Evolutionary conservation across 1,140 invertebrate species (phyloP).

Genomic region (Drosophila chauvacae): DNA sequence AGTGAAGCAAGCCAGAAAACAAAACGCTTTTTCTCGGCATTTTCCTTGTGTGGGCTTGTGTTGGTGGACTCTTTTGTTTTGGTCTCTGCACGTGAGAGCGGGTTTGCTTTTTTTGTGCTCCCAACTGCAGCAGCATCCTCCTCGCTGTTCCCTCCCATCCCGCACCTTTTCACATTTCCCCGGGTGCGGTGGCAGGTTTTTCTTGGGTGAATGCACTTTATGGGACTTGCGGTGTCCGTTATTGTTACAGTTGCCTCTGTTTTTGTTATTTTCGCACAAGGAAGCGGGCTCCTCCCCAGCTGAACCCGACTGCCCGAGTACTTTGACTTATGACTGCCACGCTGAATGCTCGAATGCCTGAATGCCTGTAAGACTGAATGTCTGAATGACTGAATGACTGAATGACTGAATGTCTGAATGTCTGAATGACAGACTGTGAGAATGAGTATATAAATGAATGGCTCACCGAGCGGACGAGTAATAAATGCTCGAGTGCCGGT

Average conservation of each 20-base stretch:
- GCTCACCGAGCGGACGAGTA: background rate
- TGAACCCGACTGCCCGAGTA: constrained; percentile 38
- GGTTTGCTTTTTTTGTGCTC: constrained; percentile 15
- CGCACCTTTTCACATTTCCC: constrained; percentile 17
- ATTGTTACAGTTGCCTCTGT: constrained; percentile 46
- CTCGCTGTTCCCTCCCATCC: background rate
- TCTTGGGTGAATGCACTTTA: constrained; percentile 74
- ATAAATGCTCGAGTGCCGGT: constrained; percentile 8
- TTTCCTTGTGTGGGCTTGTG: constrained; percentile 20
- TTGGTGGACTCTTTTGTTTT: constrained; percentile 59
- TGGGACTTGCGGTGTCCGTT: constrained; percentile 54
- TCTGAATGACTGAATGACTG: constrained; percentile 1
- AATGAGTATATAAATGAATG: background rate
- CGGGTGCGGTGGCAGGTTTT: constrained; percentile 36
- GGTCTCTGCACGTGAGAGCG: constrained; percentile 67
- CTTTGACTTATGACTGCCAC: constrained; percentile 44
- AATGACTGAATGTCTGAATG: constrained; percentile 1
- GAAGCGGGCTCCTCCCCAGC: constrained; percentile 21
- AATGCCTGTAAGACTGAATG: constrained; percentile 3
- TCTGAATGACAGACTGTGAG: constrained; percentile 2
- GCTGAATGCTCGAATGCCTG: constrained; percentile 13
- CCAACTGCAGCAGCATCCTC: background rate
- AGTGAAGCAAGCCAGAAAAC: constrained; percentile 63
- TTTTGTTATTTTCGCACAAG: constrained; percentile 30
- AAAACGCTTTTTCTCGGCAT: constrained; percentile 56